Base-by-base conservation (phyloP, 2,797 vertebrate genomes). In the Malacoctenus gilli region DNA sequence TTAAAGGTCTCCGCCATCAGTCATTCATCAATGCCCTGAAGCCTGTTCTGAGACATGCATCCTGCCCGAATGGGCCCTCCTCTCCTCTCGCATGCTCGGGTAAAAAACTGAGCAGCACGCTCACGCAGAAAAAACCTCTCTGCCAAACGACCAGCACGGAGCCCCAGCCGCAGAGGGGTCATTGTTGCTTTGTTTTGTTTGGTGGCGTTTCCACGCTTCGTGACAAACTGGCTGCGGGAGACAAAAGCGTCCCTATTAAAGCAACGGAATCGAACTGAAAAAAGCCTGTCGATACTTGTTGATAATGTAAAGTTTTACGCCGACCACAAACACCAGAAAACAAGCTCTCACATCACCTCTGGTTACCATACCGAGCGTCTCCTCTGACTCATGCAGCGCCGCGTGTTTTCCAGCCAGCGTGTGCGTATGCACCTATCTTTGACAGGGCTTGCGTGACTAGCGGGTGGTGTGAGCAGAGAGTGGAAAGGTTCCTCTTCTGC, bases 361-460 rank as follows among this genome's bases (percentile, higher is more conserved):
- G 55, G 47, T 41, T 43, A 65, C 31, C 49, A 25, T 46, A 32
- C 21, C 9, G 15, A 52, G 55, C 42, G 36, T 23, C 56, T 58
- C 32, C 35, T 75, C 55, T 87, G 82, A 88, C 66, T 88, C 75
- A 83, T 62, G 41, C 42, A 36, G 64, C 34, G 72, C 59, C 65
- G 73, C 35, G 47, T 68, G 57, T 63, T 76, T 80, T 67, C 52
- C 50, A 62, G 50, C 69, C 44, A 52, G 40, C 71, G 6, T 58
- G 39, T 47, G 28, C 11, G 28, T 9, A 10, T 31, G 28, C 9
- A 10, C 9, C 2, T 31, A 57, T 64, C 53, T 83, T 71, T 84
- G 83, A 85, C 59, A 66, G 60, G 84, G 82, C 86, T 88, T 91
- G 91, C 90, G 90, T 92, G 90, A 92, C 90, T 90, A 85, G 83